Percentiles rank a stretch among this genome's conserved stretches.
These are phyloP conservation scores for Pipa parva DNA, from an alignment of 2,113 vertebrate genomes.

Conservation along the genomic window DNA sequence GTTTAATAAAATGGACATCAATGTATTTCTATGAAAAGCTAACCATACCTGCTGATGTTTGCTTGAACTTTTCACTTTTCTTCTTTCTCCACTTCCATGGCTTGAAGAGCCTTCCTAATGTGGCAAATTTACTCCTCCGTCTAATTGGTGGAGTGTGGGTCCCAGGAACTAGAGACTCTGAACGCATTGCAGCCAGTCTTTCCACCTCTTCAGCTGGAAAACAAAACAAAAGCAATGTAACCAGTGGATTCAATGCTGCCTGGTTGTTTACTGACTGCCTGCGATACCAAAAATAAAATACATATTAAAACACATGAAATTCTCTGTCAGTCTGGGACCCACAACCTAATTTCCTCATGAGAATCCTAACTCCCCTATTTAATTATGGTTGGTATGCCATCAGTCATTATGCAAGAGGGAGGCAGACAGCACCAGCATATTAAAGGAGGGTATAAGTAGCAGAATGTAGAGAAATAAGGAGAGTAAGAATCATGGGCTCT, in stretches of 20 bases:
- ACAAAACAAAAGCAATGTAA: constrained; percentile 21
- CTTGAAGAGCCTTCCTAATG: constrained; percentile 90
- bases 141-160: constrained; percentile 91
- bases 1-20: neutral
- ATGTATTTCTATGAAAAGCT: too few species aligned
- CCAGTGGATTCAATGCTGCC: neutral
- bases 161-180: constrained; percentile 85
- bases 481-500: neutral
- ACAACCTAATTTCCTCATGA: constrained; percentile 5
- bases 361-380: neutral
- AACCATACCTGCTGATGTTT: constrained; percentile 87
- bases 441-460: constrained; percentile 1
- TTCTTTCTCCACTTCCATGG: constrained; percentile 99
- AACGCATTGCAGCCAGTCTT: constrained; percentile 91
- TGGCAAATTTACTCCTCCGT: constrained; percentile 90
- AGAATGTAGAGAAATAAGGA: neutral
- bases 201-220: constrained; percentile 89
- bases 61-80: constrained; percentile 98
- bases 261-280: neutral
- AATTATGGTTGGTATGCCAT: constrained; percentile 1
- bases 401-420: neutral
- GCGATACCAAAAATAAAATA: too few species aligned
- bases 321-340: neutral
- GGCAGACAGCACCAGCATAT: neutral
- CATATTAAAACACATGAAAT: neutral